These are phyloP conservation scores for Pongo abelii DNA, from an alignment of 2,113 vertebrate genomes.

Conservation along the genomic window DNA sequence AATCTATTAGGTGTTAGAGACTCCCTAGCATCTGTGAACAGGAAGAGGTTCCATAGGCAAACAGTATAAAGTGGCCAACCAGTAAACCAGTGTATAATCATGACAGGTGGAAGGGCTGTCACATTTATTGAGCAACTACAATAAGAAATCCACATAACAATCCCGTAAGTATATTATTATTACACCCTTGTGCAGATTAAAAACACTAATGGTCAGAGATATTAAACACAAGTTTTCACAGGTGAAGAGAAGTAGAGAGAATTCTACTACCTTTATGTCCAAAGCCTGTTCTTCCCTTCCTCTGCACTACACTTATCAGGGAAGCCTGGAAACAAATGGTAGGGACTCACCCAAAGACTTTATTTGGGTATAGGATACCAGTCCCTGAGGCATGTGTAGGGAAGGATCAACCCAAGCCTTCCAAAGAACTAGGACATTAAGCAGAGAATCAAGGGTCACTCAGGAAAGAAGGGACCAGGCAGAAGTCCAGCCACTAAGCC, in stretches of 20 bases:
- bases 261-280: neutral
- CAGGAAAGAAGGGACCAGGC: neutral
- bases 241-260: neutral
- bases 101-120: neutral
- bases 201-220: neutral
- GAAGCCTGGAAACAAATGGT: neutral
- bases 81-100: neutral
- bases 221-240: neutral
- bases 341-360: neutral
- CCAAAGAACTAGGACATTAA: neutral
- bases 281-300: neutral
- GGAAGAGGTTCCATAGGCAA: neutral
- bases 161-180: neutral
- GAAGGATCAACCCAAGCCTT: neutral
- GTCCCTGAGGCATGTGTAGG: neutral
- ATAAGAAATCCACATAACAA: neutral
- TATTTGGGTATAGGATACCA: neutral
- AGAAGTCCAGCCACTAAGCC: neutral
- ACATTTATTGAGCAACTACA: neutral
- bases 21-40: neutral
- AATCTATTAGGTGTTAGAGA: neutral
- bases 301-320: neutral
- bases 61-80: neutral
- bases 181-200: neutral
- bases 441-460: neutral